phyloP scores from a whole-genome alignment of 2,888 invertebrate species.

The Stegana nigrithorax region DNA sequence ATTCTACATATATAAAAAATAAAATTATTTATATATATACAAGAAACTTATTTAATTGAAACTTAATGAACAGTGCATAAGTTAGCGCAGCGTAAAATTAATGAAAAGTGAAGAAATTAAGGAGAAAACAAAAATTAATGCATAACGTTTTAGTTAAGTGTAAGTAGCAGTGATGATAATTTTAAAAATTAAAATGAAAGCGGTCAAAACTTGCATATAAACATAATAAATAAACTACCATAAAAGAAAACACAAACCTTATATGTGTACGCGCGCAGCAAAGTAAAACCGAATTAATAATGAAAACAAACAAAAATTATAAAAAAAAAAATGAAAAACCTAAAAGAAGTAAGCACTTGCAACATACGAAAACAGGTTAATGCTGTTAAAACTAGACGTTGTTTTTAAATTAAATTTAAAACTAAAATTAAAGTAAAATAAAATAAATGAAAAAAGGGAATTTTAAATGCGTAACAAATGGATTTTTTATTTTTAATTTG shows the following conservation, averaged over 20 bases:
- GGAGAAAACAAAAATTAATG: conserved; percentile 46
- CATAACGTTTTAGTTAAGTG: conserved; percentile 56
- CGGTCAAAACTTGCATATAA: too few species aligned
- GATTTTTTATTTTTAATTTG: conserved; percentile 22
- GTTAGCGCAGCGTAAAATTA: too few species aligned
- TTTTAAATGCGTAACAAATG: conserved; percentile 28
- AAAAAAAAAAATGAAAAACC: background rate
- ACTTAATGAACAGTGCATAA: conserved; percentile 23
- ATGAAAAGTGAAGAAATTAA: too few species aligned
- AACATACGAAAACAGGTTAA: conserved; percentile 10
- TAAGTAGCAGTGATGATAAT: conserved; percentile 62
- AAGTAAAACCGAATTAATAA: conserved; percentile 34
- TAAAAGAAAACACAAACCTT: conserved; percentile 39
- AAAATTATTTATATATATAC: conserved; percentile 49
- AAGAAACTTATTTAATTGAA: conserved; percentile 8
- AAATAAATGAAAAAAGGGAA: conserved; percentile 29
- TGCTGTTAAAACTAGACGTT: conserved; percentile 11
- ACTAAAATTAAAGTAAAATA: conserved; percentile 20
- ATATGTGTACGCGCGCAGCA: conserved; percentile 45
- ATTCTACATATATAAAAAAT: conserved; percentile 29
- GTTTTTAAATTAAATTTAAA: conserved; percentile 6
- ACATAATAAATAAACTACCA: conserved; percentile 31
- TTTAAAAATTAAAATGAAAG: conserved; percentile 53
- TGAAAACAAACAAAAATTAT: background rate
- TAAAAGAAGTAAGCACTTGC: background rate